Conservation (phyloP, 2,888 invertebrate species). For the Stenichneumon culpator region DNA sequence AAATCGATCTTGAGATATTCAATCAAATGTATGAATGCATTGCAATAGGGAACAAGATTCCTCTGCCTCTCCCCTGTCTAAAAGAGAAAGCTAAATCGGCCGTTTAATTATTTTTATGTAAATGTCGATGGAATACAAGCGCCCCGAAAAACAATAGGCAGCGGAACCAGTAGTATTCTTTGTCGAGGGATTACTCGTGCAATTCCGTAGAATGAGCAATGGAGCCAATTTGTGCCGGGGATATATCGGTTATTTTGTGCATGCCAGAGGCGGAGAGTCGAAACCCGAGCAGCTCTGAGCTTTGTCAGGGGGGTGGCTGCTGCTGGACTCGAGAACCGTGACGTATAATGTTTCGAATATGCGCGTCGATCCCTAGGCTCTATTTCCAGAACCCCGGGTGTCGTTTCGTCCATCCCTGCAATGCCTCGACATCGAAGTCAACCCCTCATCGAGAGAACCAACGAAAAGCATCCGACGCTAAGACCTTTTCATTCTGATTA, state of each 20-base stretch:
- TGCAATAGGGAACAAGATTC: background rate
- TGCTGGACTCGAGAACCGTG: conserved; percentile 47
- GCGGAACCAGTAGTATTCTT: background rate
- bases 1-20: background rate
- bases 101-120: conserved; percentile 82
- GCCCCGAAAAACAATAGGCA: too few species aligned
- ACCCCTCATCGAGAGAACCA: conserved; percentile 21
- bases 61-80: background rate
- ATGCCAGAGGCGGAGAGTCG: conserved; percentile 11
- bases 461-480: conserved; percentile 7
- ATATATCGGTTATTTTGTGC: conserved; percentile 43
- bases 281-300: conserved; percentile 11
- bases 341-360: conserved; percentile 76
- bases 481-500: conserved; percentile 60
- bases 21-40: conserved; percentile 5
- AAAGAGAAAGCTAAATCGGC: conserved; percentile 16
- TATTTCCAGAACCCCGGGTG: conserved; percentile 52
- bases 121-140: conserved; percentile 64
- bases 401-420: conserved; percentile 54
- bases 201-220: conserved; percentile 77
- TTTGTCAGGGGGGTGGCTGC: conserved; percentile 48
- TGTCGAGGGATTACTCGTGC: conserved; percentile 73
- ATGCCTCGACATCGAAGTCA: conserved; percentile 31
- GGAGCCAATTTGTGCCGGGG: conserved; percentile 70
- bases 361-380: conserved; percentile 43